Evolutionary conservation across 2,797 vertebrate genomes (phyloP), one percentile per base, ranked within the genome.

Genomic region (Hafferia zeledoni): DNA sequence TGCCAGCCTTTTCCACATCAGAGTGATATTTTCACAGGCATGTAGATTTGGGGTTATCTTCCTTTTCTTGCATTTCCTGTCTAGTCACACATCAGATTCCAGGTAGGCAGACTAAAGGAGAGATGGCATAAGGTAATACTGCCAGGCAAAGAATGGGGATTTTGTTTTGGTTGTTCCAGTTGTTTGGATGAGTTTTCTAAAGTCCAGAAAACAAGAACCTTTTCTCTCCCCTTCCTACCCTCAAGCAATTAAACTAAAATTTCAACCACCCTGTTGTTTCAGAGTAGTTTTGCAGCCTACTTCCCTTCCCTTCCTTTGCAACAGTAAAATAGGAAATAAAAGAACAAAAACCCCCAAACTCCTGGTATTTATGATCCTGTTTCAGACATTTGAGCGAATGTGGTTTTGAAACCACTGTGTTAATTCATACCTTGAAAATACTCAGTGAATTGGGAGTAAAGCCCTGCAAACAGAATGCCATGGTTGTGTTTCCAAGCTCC

Each of bases 391-490:
- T 6, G 16, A 43, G 31, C 24, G 52, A 46, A 39, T 35, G 17
- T 75, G 39, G 70, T 60, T 49, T 75, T 53, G 11, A 52, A 77
- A 61, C 64, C 5, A 2, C 24, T 35, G 59, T 8, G 17, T 78
- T 64, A 57, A 28, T 60, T 70, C 17, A n/a, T 41, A 33, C 49
- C n/a, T 37, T 55, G 61, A 50, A 65, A 44, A 46, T 30, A 20
- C 4, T 65, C 9, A 5, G 17, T 30, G 72, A n/a, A 15, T 11
- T 55, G 22, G 12, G 22, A 63, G 20, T 39, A n/a, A 69, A 81
- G 41, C 61, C 16, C 2, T 23, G 39, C 30, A 72, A 10, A 23
- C 2, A 0, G 2, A n/a, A 13, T 30, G 60, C 43, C 13, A 3
- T 63, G 47, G 6, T 59, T 0, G 0, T 30, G 30, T 65, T 64